Evolutionary conservation across 2,888 invertebrate species (phyloP).

Genomic region (Sarcophaga subvicina): DNA sequence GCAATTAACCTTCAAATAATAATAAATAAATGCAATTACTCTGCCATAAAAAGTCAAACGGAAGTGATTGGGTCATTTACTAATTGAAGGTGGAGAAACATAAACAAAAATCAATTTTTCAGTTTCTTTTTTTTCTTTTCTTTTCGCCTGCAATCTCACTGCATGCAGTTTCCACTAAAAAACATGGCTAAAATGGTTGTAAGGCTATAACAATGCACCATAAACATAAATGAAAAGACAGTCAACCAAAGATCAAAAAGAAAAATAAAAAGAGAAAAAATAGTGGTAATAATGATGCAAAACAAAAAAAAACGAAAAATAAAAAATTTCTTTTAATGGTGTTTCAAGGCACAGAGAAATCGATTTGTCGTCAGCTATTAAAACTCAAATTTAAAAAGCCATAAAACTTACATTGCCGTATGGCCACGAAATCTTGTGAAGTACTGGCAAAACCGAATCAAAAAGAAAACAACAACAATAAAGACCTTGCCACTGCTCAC

Average conservation of each 20-base stretch:
- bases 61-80: conserved; percentile 75
- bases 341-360: conserved; percentile 42
- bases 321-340: conserved; percentile 7
- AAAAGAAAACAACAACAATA: conserved; percentile 24
- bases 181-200: conserved; percentile 41
- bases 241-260: conserved; percentile 12
- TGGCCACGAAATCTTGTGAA: not conserved
- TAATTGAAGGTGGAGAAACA: conserved; percentile 70
- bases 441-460: too few relatives aligned
- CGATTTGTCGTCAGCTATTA: conserved; percentile 52
- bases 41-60: conserved; percentile 68
- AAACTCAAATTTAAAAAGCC: not conserved
- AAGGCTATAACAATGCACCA: conserved; percentile 40
- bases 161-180: not conserved
- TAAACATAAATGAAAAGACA: conserved; percentile 61
- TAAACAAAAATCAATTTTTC: conserved; percentile 46
- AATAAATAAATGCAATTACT: conserved; percentile 48
- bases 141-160: not conserved
- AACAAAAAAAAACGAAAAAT: not conserved
- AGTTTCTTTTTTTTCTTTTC: not conserved
- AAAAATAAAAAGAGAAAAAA: conserved; percentile 53
- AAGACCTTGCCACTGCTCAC: conserved; percentile 51
- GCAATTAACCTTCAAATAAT: conserved; percentile 52
- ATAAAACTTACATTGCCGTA: not conserved
- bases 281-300: conserved; percentile 63